Evolutionary conservation across 1,140 invertebrate genomes (phyloP).

Genomic region (Metaphire vulgaris): DNA sequence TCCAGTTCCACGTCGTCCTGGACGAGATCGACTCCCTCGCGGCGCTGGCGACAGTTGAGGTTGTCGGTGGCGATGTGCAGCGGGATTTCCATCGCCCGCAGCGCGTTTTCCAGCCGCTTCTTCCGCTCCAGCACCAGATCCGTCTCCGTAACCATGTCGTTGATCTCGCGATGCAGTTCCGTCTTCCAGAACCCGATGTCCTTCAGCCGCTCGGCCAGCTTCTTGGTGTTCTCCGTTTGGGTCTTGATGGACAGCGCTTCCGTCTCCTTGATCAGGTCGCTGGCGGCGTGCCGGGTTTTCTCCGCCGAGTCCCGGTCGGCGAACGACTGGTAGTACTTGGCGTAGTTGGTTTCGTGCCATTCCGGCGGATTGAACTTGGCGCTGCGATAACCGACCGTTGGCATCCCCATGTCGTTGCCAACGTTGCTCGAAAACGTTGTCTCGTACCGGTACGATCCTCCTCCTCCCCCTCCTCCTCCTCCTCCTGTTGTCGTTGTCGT

Average conservation of each 20-base stretch:
- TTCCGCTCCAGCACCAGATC: constrained; percentile 47
- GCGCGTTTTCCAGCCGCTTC: constrained; percentile 47
- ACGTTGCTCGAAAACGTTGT: constrained; percentile 47
- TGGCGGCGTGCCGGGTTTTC: constrained; percentile 45
- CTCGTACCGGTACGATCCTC: constrained; percentile 39
- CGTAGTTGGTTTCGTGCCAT: constrained; percentile 52
- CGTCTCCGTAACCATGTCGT: constrained; percentile 50
- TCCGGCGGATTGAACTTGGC: constrained; percentile 50
- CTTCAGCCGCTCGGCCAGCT: constrained; percentile 47
- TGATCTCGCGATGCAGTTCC: constrained; percentile 50
- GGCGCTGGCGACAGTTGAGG: constrained; percentile 64
- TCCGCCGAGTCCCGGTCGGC: constrained; percentile 48
- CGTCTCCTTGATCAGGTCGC: constrained; percentile 35
- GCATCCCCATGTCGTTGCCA: constrained; percentile 50
- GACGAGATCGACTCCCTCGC: constrained; percentile 70
- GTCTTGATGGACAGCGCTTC: constrained; percentile 44
- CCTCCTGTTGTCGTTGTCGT: too few species aligned
- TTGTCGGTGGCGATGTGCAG: constrained; percentile 52
- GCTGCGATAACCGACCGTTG: constrained; percentile 49
- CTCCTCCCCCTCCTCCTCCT: too few species aligned
- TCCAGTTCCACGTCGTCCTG: constrained; percentile 73
- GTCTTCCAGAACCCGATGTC: constrained; percentile 53
- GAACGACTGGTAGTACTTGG: constrained; percentile 52
- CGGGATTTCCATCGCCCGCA: constrained; percentile 49
- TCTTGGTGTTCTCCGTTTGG: constrained; percentile 49